These are phyloP conservation scores for Seira musarum DNA, from an alignment of 2,888 invertebrate genomes.

Conservation along the genomic window DNA sequence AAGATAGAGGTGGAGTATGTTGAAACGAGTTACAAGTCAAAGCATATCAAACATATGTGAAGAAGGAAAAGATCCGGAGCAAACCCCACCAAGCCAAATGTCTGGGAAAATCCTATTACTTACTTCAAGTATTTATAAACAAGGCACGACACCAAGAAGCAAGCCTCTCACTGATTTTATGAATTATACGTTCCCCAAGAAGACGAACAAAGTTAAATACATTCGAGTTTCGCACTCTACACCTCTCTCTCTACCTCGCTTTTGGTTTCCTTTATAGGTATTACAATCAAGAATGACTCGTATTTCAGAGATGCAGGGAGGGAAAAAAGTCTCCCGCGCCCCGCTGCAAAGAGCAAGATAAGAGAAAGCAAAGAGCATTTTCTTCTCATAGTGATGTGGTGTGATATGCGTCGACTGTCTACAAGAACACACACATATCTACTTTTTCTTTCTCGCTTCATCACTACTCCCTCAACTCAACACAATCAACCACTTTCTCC, in stretches of 20 bases:
- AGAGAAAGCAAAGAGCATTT: slow-evolving; percentile 30
- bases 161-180: slow-evolving; percentile 14
- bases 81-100: neutral
- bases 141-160: slow-evolving; percentile 44
- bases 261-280: no score
- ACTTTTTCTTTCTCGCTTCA: slow-evolving; percentile 20
- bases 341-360: neutral
- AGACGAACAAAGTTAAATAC: neutral
- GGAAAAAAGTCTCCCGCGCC: neutral
- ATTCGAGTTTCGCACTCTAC: slow-evolving; percentile 5
- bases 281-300: no score
- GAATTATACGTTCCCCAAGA: slow-evolving; percentile 18
- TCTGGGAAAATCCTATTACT: neutral
- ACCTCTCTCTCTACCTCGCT: neutral
- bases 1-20: slow-evolving; percentile 30
- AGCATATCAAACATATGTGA: no score
- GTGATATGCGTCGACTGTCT: no score
- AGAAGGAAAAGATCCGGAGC: no score
- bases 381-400: no score
- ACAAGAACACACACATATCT: no score
- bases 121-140: slow-evolving; percentile 41
- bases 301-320: no score
- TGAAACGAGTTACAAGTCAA: neutral
- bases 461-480: slow-evolving; percentile 21
- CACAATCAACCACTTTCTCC: slow-evolving; percentile 28